Evolutionary conservation across 30 jellyfish, hydroid and myxozoan species (phyloP).

Genomic region (Phacellophora camtschatica): DNA sequence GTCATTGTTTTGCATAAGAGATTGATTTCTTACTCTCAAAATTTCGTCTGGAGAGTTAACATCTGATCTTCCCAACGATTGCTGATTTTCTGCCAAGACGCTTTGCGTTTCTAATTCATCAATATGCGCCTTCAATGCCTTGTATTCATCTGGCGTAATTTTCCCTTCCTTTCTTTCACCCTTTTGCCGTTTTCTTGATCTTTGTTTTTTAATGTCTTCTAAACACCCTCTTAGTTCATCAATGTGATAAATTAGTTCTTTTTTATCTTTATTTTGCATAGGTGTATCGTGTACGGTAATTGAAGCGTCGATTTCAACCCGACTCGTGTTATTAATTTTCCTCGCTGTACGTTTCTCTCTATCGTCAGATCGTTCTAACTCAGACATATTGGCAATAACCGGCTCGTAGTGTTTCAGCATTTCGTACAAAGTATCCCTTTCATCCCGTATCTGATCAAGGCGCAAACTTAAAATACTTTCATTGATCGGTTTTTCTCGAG

Average conservation of each 20-base stretch:
- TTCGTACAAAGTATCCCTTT: slow-evolving; percentile 38
- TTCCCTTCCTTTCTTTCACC: neutral
- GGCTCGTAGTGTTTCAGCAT: slow-evolving; percentile 53
- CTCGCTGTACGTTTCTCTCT: neutral
- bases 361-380: neutral
- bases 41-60: too few species aligned
- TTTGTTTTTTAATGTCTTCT: slow-evolving; percentile 18
- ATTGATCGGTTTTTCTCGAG: slow-evolving; percentile 35
- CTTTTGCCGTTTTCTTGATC: neutral
- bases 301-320: slow-evolving; percentile 37
- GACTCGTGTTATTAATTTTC: neutral
- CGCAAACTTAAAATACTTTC: slow-evolving; percentile 32
- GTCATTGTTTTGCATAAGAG: too few species aligned
- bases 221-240: slow-evolving; percentile 52
- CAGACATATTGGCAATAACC: neutral
- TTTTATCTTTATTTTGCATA: neutral
- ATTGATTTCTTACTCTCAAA: too few species aligned
- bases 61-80: neutral
- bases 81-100: neutral
- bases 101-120: slow-evolving; percentile 12
- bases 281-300: slow-evolving; percentile 12
- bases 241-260: slow-evolving; percentile 45
- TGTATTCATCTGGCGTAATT: neutral
- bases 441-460: slow-evolving; percentile 43
- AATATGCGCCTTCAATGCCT: neutral